Conservation (phyloP, 2,888 invertebrate genomes). For the Eilema sororculum region DNA sequence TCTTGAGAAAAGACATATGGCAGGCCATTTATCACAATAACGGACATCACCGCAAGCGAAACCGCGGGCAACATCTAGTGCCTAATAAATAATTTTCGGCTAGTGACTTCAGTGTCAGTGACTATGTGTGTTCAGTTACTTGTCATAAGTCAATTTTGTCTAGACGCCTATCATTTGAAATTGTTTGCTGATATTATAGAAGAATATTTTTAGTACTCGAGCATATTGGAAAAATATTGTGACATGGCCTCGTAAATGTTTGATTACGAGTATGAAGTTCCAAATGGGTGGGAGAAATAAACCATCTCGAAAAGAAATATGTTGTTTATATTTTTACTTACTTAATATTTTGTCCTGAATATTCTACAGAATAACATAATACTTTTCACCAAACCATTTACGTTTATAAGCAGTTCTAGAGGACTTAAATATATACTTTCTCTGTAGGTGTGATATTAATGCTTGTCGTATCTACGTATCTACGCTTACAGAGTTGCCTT, state of each 20-base stretch:
- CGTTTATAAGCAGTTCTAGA: not conserved
- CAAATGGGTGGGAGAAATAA: not conserved
- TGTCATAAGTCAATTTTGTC: slow-evolving; percentile 20
- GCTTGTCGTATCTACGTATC: too few relatives aligned
- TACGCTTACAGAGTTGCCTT: too few relatives aligned
- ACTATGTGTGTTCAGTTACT: slow-evolving; percentile 2
- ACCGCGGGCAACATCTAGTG: too few relatives aligned
- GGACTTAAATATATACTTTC: not conserved
- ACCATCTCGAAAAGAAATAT: not conserved
- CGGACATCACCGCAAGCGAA: too few relatives aligned
- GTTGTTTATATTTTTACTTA: not conserved
- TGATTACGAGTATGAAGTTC: slow-evolving; percentile 10
- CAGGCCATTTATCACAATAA: too few relatives aligned
- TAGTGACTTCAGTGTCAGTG: not conserved
- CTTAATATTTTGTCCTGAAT: not conserved
- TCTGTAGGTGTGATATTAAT: not conserved
- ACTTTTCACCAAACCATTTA: not conserved
- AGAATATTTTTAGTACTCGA: slow-evolving; percentile 11
- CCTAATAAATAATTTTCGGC: not conserved
- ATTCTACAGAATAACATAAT: not conserved
- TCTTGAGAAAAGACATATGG: too few relatives aligned
- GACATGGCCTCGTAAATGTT: slow-evolving; percentile 14
- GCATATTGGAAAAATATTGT: slow-evolving; percentile 4
- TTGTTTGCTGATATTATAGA: slow-evolving; percentile 18
- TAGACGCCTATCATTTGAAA: slow-evolving; percentile 17